phyloP scores from a whole-genome alignment of 2,113 vertebrate species.

The Vulpes ferrilata region DNA sequence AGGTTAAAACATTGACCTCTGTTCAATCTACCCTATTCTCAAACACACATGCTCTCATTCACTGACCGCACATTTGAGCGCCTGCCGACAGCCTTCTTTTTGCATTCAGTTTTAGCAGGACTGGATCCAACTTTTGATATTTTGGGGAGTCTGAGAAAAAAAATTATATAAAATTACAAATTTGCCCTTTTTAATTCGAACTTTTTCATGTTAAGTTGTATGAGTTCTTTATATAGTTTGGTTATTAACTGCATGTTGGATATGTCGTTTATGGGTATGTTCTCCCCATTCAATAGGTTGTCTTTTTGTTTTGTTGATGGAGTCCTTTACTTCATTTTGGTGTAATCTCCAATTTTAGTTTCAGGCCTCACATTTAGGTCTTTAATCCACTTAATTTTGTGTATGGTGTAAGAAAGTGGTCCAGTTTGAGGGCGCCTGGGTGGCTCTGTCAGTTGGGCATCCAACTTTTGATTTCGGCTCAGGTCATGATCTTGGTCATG shows the following conservation, averaged over 20 bases:
- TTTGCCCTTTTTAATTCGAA: neutral
- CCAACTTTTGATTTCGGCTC: neutral
- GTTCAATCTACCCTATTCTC: neutral
- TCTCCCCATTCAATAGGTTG: neutral
- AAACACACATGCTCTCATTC: neutral
- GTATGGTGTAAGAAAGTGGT: neutral
- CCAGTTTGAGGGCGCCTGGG: neutral
- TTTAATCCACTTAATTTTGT: neutral
- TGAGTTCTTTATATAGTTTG: neutral
- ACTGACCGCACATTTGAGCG: neutral
- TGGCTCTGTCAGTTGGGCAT: neutral
- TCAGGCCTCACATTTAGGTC: neutral
- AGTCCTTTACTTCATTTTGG: neutral
- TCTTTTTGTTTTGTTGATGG: neutral
- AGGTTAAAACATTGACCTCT: neutral
- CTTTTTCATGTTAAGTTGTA: neutral
- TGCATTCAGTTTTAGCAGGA: conserved; percentile 3
- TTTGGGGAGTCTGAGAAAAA: neutral
- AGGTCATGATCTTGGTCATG: neutral
- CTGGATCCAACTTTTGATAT: neutral
- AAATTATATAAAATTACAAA: neutral
- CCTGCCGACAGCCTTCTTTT: neutral
- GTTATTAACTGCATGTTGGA: neutral
- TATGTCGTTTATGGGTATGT: too few species aligned
- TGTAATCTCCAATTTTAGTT: neutral